Base-by-base conservation (phyloP, 1,140 invertebrate species). In the Ladona fulva region DNA sequence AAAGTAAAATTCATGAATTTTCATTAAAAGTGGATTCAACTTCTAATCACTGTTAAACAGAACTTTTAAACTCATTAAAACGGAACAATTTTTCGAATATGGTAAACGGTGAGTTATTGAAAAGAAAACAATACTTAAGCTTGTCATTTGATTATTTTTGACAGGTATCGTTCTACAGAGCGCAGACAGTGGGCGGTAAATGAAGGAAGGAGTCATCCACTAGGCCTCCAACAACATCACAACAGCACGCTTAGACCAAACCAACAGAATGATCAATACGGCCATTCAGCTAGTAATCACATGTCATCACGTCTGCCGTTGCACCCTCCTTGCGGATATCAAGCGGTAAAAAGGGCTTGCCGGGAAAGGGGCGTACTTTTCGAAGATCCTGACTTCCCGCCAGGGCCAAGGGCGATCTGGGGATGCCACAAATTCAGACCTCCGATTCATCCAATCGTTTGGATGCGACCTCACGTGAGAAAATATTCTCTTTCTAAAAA, bases 331-430 rank as follows among this genome's bases (percentile, higher is more conserved):
- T 81, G 81, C 6, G 87, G 84, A 81, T 89, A 89, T 81, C 83
- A 87, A 66, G 87, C 88, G 3, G 83, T 91, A 19, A 85, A 86
- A 76, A 82, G 89, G 77, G 82, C 85, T 8, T 90, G 90, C 80
- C 81, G 91, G 24, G 87, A 90, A 78, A 80, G 87, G 52, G 89
- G 88, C 5, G 82, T 85, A 6, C 84, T 92, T 16, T 93, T 89
- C 83, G 91, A 92, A 80, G 92, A 93, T 83, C 87, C 87, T 0
- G 91, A 93, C 79, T 92, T 92, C 83, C 86, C 89, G 14, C 86
- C 90, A 0, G 84, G 85, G 59, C 83, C 88, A 10, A 84, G 84
- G 37, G 85, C 88, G 24, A 83, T 92, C 8, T 91, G 88, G 81
- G 52, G 52, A 16, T 66, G 52, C 52, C 87, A 85, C 81, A 87